phyloP scores from a whole-genome alignment of 37 sponge, comb jelly and placozoan genomes.

The Ianthella basta region DNA sequence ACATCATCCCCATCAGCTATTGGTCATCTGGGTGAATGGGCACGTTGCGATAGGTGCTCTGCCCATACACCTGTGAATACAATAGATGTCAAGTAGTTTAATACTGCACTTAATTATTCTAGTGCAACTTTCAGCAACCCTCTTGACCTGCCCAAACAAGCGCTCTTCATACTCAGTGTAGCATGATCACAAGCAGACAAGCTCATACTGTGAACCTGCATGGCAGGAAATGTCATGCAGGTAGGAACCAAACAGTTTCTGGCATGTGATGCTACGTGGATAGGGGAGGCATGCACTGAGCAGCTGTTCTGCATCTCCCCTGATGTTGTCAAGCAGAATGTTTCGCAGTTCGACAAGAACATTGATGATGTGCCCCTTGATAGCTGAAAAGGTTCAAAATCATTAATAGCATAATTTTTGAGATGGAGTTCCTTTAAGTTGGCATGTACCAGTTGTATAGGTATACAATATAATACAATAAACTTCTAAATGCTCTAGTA shows the following conservation, averaged over 20 bases:
- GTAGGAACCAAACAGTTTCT: conserved; percentile 18
- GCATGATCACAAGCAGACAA: background rate
- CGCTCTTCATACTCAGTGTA: conserved; percentile 41
- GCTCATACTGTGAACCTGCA: conserved; percentile 14
- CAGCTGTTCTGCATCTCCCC: conserved; percentile 2
- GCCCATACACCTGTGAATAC: no score
- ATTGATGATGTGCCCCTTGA: no score
- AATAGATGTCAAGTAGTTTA: no score
- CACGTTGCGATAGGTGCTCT: no score
- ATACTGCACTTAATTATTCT: no score
- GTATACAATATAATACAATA: background rate
- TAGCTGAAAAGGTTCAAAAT: conserved; percentile 41
- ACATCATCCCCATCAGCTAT: no score
- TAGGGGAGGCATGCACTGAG: background rate
- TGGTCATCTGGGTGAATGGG: no score
- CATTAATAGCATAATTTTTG: conserved; percentile 32
- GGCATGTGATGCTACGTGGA: background rate
- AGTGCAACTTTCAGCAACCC: conserved; percentile 12
- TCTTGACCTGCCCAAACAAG: conserved; percentile 26
- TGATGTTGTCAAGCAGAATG: background rate
- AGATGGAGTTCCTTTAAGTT: conserved; percentile 21
- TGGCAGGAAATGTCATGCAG: conserved; percentile 11
- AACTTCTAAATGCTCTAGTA: background rate
- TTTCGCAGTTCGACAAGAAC: conserved; percentile 26
- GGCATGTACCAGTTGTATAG: background rate